Evolutionary conservation across 2,113 vertebrate species (phyloP).

Genomic region (Dissostichus mawsoni): DNA sequence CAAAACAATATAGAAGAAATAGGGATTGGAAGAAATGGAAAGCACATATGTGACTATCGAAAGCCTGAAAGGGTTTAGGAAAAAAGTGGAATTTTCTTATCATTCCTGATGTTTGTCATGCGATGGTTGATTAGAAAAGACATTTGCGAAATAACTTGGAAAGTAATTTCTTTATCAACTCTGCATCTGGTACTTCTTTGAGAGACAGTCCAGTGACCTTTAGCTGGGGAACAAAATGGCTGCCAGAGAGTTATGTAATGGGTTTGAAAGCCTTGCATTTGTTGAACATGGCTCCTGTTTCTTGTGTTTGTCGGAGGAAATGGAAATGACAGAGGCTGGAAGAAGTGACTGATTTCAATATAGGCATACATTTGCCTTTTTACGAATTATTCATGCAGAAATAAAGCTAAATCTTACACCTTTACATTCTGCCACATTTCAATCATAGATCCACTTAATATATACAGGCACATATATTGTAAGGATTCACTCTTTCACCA

Average conservation of each 20-base stretch:
- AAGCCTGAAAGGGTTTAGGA: too few relatives aligned
- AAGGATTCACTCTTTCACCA: neutral
- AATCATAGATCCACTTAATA: neutral
- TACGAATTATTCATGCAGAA: neutral
- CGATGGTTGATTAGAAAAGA: neutral
- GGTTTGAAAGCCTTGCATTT: constrained; percentile 5
- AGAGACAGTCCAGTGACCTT: neutral
- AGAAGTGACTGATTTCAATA: neutral
- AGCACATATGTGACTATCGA: neutral
- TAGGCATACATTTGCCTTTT: neutral
- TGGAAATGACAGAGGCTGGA: neutral
- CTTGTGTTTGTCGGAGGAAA: neutral
- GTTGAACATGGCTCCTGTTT: constrained; percentile 2
- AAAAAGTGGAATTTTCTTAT: too few relatives aligned
- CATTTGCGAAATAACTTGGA: neutral
- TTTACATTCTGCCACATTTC: neutral
- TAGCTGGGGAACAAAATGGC: constrained; percentile 51
- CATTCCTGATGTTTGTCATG: neutral
- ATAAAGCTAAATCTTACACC: neutral
- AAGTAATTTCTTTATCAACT: neutral
- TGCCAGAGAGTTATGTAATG: constrained; percentile 39
- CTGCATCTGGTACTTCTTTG: constrained; percentile 15
- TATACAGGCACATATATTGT: neutral
- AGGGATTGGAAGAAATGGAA: neutral
- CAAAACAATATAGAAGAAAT: neutral